phyloP scores from a whole-genome alignment of 2,888 invertebrate genomes.

The Ischnura elegans region DNA sequence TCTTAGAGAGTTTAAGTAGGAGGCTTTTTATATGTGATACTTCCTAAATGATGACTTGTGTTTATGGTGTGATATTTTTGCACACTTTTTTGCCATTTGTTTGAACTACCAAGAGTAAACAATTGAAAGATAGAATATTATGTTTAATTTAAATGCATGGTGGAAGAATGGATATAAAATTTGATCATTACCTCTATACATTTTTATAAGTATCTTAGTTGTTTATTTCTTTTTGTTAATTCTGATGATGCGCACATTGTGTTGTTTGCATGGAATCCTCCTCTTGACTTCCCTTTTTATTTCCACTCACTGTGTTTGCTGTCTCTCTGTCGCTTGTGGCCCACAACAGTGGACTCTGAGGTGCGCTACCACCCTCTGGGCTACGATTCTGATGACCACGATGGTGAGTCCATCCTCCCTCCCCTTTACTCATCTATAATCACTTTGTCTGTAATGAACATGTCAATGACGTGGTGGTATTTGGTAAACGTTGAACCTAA shows the following conservation, averaged over 20 bases:
- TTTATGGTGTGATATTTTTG: not conserved
- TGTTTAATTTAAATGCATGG: slow-evolving; percentile 1
- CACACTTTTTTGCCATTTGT: slow-evolving; percentile 15
- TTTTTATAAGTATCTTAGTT: no score
- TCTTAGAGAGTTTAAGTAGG: not conserved
- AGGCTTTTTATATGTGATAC: not conserved
- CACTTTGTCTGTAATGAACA: not conserved
- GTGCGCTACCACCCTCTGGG: slow-evolving; percentile 69
- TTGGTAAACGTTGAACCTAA: no score
- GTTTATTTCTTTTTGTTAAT: no score
- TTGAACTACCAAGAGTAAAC: not conserved
- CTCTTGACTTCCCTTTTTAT: slow-evolving; percentile 50
- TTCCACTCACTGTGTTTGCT: slow-evolving; percentile 62
- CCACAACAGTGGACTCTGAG: slow-evolving; percentile 68
- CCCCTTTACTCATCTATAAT: slow-evolving; percentile 51
- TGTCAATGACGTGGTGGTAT: no score
- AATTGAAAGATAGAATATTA: not conserved
- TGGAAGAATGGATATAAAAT: slow-evolving; percentile 5
- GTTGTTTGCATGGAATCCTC: slow-evolving; percentile 61
- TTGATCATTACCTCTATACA: slow-evolving; percentile 5
- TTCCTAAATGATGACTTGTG: not conserved
- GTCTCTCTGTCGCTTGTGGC: slow-evolving; percentile 65
- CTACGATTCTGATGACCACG: slow-evolving; percentile 68
- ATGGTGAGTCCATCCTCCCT: slow-evolving; percentile 69
- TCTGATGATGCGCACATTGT: slow-evolving; percentile 27